A percentile compares a stretch with the other conserved stretches of the same genome.
Conservation (phyloP, 1,140 invertebrate species). For the Araneus ventricosus region DNA sequence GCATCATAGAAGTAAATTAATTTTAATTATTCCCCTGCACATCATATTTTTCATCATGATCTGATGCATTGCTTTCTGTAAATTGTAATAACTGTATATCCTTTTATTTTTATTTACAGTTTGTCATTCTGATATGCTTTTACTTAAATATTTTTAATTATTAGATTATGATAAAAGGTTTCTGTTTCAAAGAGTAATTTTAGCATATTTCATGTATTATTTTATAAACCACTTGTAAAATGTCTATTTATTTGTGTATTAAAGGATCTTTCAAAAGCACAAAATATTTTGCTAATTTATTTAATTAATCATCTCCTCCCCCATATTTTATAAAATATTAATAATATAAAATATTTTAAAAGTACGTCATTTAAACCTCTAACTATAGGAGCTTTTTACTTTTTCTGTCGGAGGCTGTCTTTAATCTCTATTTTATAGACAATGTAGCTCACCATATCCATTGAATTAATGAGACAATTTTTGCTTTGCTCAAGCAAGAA, state of each 20-base stretch:
- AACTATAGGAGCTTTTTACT: background rate
- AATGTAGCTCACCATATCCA: too few relatives aligned
- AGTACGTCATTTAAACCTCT: too few relatives aligned
- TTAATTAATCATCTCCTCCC: background rate
- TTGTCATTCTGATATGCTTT: background rate
- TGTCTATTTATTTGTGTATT: conserved; percentile 21
- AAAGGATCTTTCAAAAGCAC: background rate
- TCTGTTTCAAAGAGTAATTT: background rate
- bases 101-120: background rate
- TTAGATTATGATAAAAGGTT: background rate
- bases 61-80: background rate
- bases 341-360: too few relatives aligned
- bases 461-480: too few relatives aligned
- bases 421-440: too few relatives aligned
- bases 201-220: conserved; percentile 23
- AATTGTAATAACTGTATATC: background rate
- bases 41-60: background rate
- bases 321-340: too few relatives aligned
- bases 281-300: background rate
- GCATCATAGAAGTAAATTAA: background rate
- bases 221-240: conserved; percentile 9
- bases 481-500: too few relatives aligned
- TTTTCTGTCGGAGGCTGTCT: too few relatives aligned
- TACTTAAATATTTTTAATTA: conserved; percentile 13
- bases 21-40: background rate